Percentiles rank a stretch among this genome's conserved stretches.
Evolutionary conservation across 1,140 invertebrate species (phyloP).

Genomic region (Dermatophagoides farinae): DNA sequence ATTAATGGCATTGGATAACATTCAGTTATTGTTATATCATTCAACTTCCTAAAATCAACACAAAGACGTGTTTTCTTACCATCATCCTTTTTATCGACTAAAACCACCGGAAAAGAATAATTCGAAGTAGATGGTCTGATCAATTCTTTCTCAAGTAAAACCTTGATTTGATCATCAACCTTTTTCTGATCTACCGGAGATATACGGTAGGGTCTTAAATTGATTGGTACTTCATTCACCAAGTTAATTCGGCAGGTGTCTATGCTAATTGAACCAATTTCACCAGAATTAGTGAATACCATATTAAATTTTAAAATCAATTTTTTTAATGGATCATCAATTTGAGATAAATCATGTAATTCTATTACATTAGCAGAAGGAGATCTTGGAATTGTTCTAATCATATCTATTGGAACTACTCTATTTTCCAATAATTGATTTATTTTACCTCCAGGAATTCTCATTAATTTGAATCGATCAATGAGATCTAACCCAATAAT

Average conservation of each 20-base stretch:
- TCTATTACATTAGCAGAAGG: too few relatives aligned
- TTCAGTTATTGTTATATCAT: constrained; percentile 26
- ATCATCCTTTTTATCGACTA: constrained; percentile 25
- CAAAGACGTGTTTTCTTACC: constrained; percentile 23
- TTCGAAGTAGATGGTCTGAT: constrained; percentile 4
- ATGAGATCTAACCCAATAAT: too few relatives aligned
- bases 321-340: too few relatives aligned
- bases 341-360: too few relatives aligned
- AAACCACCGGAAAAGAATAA: constrained; percentile 12
- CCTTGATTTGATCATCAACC: constrained; percentile 9
- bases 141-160: constrained; percentile 4
- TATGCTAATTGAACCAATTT: not conserved
- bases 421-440: too few relatives aligned
- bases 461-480: too few relatives aligned
- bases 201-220: not conserved
- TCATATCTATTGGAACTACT: too few relatives aligned
- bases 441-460: too few relatives aligned
- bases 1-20: constrained; percentile 22
- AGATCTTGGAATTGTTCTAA: too few relatives aligned
- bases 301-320: too few relatives aligned
- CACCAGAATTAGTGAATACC: not conserved
- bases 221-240: not conserved
- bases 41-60: constrained; percentile 30
- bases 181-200: constrained; percentile 9
- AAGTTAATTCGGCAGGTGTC: not conserved